Evolutionary conservation across 2,888 invertebrate species (phyloP).

Genomic region (Nephrotoma appendiculata): DNA sequence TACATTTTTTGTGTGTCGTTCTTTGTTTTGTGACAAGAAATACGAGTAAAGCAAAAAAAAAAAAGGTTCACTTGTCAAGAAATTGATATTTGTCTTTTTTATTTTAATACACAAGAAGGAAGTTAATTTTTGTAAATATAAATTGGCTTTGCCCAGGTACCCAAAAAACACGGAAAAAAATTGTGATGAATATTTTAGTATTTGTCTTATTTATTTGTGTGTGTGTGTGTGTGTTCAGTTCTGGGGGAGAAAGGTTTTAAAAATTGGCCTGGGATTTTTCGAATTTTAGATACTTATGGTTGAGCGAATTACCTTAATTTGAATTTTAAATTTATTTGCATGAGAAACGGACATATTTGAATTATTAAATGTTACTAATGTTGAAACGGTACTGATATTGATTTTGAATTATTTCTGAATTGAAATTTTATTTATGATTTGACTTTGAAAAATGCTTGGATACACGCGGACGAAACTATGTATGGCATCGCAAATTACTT

Average conservation of each 20-base stretch:
- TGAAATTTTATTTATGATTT: too few species aligned
- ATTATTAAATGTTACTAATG: too few species aligned
- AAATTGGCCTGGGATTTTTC: neutral
- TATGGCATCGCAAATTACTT: too few species aligned
- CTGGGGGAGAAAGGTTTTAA: neutral
- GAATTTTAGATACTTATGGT: neutral
- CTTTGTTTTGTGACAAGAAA: neutral
- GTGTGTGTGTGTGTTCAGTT: neutral
- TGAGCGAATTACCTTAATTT: neutral
- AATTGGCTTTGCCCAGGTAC: neutral
- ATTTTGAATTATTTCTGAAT: too few species aligned
- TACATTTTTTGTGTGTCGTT: neutral
- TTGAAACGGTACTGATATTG: too few species aligned
- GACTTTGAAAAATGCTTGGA: too few species aligned
- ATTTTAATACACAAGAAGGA: neutral
- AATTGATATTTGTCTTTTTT: neutral
- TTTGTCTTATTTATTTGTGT: neutral
- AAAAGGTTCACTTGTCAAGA: neutral
- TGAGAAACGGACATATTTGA: neutral
- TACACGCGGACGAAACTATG: too few species aligned
- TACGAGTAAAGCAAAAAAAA: neutral
- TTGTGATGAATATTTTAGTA: neutral
- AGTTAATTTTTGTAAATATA: neutral
- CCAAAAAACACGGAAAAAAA: neutral
- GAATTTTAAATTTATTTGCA: neutral